phyloP scores from a whole-genome alignment of 2,888 invertebrate genomes.

The Plemyria rubiginata region DNA sequence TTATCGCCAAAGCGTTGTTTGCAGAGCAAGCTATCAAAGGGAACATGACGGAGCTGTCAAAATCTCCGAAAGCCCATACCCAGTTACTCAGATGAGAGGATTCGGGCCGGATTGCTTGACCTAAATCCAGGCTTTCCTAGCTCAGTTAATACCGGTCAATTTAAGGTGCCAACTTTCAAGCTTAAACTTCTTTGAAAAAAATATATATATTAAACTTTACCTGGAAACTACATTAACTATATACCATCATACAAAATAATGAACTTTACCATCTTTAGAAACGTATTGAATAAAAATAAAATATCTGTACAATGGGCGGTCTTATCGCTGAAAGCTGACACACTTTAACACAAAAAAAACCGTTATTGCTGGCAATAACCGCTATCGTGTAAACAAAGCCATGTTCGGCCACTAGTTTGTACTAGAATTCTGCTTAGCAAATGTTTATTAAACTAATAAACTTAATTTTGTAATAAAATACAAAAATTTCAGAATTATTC shows the following conservation, averaged over 20 bases:
- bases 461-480: not conserved
- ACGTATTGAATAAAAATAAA: no score
- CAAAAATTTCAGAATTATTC: conserved; percentile 5
- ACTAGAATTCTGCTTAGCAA: not conserved
- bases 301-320: no score
- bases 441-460: not conserved
- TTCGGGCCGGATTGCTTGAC: conserved; percentile 23
- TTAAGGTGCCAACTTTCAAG: not conserved
- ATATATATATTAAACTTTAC: no score
- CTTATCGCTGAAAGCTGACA: no score
- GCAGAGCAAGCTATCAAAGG: conserved; percentile 15
- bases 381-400: no score
- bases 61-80: conserved; percentile 15
- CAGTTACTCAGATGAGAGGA: conserved; percentile 27
- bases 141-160: conserved; percentile 2
- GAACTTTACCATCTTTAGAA: no score
- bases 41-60: conserved; percentile 24
- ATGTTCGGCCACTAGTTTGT: not conserved
- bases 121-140: conserved; percentile 22
- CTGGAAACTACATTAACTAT: no score
- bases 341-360: no score
- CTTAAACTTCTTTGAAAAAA: no score
- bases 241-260: no score
- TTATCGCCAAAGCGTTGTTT: not conserved
- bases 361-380: no score